A percentile compares a stretch with the other conserved stretches of the same genome.
phyloP scores from a whole-genome alignment of 2,797 vertebrate species.

The Vipera ursinii region DNA sequence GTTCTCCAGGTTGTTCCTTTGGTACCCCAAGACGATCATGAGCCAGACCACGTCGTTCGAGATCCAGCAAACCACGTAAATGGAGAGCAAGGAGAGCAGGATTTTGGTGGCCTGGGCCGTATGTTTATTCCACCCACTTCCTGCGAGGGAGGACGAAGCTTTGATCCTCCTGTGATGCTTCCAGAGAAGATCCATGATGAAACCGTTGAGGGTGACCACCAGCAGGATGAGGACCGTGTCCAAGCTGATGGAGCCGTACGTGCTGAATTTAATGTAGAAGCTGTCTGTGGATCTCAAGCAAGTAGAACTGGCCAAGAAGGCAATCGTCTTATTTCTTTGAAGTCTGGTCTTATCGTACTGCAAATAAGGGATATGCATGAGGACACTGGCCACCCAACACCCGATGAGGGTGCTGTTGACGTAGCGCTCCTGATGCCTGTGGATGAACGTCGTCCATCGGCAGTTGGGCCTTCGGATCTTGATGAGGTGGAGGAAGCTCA shows the following conservation, averaged over 20 bases:
- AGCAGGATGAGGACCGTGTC: conserved; percentile 37
- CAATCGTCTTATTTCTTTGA: neutral
- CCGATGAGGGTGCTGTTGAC: conserved; percentile 20
- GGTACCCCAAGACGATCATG: conserved; percentile 21
- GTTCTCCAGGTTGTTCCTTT: conserved; percentile 13
- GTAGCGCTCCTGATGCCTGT: conserved; percentile 7
- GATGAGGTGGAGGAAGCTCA: conserved; percentile 51
- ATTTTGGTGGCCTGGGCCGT: conserved; percentile 21
- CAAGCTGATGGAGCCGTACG: neutral
- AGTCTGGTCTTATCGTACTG: neutral
- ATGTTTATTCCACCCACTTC: conserved; percentile 33
- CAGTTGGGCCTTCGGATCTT: conserved; percentile 39
- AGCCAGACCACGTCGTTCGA: conserved; percentile 35
- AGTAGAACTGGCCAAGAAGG: conserved; percentile 21
- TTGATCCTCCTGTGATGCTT: conserved; percentile 39
- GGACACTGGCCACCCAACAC: conserved; percentile 36
- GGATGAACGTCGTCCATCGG: conserved; percentile 31
- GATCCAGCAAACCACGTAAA: conserved; percentile 46
- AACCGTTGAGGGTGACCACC: conserved; percentile 34
- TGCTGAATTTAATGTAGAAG: conserved; percentile 28
- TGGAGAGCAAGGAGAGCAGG: conserved; percentile 31
- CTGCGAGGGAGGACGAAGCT: neutral
- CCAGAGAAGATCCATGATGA: conserved; percentile 35
- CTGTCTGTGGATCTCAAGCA: conserved; percentile 24
- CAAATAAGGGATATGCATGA: conserved; percentile 43